Evolutionary conservation across 2,113 vertebrate genomes (phyloP).

Genomic region (Salvelinus sp.): DNA sequence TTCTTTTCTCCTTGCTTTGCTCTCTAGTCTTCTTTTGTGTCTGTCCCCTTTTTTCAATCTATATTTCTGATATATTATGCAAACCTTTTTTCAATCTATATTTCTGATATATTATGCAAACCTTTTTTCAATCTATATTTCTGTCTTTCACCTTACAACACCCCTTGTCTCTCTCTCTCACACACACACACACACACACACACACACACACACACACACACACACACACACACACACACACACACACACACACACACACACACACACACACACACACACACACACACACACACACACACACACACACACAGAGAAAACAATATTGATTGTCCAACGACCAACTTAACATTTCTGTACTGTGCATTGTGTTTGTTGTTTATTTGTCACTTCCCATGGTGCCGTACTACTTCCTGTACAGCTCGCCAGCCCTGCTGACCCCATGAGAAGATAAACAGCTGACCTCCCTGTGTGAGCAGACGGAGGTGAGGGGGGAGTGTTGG

Average conservation of each 20-base stretch:
- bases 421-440: background rate
- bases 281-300: background rate
- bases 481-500: background rate
- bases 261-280: conserved; percentile 2
- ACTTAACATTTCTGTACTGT: background rate
- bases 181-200: too few relatives aligned
- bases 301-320: background rate
- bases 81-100: background rate
- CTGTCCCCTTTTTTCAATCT: background rate
- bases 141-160: background rate
- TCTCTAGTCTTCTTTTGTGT: background rate
- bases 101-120: background rate
- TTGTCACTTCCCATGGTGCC: background rate
- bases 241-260: background rate
- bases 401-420: background rate
- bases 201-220: background rate
- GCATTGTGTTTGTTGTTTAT: background rate
- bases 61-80: background rate
- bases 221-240: background rate
- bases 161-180: too few relatives aligned
- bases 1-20: conserved; percentile 20
- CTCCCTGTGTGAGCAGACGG: background rate
- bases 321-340: too few relatives aligned
- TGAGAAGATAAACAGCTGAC: background rate
- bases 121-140: conserved; percentile 5